phyloP scores from a whole-genome alignment of 2,113 vertebrate genomes.

The Chauna torquata region DNA sequence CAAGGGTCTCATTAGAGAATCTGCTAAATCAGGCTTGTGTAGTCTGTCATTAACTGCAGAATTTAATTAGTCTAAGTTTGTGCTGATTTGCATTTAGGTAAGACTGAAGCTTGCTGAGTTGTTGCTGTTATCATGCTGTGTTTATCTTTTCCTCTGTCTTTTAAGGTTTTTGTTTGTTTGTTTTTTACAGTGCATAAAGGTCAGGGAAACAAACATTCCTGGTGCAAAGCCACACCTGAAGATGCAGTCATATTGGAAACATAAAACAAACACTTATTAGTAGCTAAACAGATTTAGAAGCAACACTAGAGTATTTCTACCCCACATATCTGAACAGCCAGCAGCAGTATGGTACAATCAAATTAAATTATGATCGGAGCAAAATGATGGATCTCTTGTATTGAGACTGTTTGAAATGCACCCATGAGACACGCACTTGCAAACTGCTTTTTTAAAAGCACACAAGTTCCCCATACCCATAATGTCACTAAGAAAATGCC shows the following conservation, averaged over 20 bases:
- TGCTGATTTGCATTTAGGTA: conserved; percentile 30
- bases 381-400: background rate
- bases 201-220: background rate
- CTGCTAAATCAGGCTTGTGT: conserved; percentile 35
- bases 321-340: background rate
- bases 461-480: background rate
- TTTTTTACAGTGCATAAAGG: background rate
- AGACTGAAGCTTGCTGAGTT: conserved; percentile 36
- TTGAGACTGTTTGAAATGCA: background rate
- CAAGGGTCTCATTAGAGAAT: conserved; percentile 57
- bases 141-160: background rate
- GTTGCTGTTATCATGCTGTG: background rate
- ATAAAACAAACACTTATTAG: background rate
- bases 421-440: background rate
- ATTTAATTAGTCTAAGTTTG: conserved; percentile 29
- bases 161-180: background rate
- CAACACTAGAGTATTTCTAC: background rate
- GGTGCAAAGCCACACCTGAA: background rate
- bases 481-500: background rate
- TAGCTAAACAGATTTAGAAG: background rate
- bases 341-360: background rate
- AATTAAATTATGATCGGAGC: background rate
- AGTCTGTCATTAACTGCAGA: background rate
- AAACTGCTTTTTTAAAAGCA: background rate
- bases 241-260: background rate